Percentiles rank a stretch among this genome's conserved stretches.
These are phyloP conservation scores for Condylostylus longicornis DNA, from an alignment of 1,140 invertebrate genomes.

Conservation along the genomic window DNA sequence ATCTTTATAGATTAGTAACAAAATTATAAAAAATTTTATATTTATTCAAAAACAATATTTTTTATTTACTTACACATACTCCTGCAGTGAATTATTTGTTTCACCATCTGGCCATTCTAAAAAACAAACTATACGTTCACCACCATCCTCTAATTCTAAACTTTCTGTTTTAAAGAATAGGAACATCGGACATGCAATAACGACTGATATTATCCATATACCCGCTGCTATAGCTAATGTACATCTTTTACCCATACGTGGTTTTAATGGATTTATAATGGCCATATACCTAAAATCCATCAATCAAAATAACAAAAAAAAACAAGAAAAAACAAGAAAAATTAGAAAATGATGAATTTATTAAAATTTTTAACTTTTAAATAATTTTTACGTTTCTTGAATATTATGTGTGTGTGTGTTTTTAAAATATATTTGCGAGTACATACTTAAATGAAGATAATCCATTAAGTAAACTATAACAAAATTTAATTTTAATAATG, in stretches of 20 bases:
- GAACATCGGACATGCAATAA: slow-evolving; percentile 69
- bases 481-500: too few relatives aligned
- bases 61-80: slow-evolving; percentile 67
- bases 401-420: not conserved
- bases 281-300: slow-evolving; percentile 61
- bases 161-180: slow-evolving; percentile 59
- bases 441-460: not conserved
- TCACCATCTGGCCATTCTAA: slow-evolving; percentile 66
- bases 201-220: slow-evolving; percentile 61
- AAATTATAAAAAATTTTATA: too few relatives aligned
- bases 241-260: slow-evolving; percentile 61
- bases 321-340: slow-evolving; percentile 3
- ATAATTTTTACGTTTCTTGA: not conserved
- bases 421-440: not conserved
- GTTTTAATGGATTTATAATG: slow-evolving; percentile 77
- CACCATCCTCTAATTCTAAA: slow-evolving; percentile 37
- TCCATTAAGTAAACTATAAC: too few relatives aligned
- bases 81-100: slow-evolving; percentile 49
- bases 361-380: not conserved
- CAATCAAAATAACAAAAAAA: slow-evolving; percentile 3
- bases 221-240: slow-evolving; percentile 66
- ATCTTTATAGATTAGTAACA: too few relatives aligned
- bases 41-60: too few relatives aligned
- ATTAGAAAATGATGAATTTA: too few relatives aligned
- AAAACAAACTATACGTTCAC: slow-evolving; percentile 58